phyloP scores from a whole-genome alignment of 2,113 vertebrate species.

The Upupa epops region DNA sequence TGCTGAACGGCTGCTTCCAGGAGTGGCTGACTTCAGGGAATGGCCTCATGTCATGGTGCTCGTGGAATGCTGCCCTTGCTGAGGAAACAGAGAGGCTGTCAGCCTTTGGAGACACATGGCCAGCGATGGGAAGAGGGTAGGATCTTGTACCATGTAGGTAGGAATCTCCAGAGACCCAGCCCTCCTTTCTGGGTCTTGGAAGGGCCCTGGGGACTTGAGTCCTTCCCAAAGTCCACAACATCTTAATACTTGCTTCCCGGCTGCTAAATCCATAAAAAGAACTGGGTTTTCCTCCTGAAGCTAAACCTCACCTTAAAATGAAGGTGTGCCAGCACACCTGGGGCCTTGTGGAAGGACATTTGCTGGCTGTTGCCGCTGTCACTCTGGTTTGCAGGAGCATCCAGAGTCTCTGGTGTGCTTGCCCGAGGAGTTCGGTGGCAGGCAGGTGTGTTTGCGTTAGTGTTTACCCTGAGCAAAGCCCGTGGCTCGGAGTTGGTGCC shows the following conservation, averaged over 20 bases:
- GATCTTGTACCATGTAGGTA: neutral
- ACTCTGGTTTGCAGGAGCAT: neutral
- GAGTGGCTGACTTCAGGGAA: neutral
- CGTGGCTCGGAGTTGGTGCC: neutral
- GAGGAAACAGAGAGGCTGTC: neutral
- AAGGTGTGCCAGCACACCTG: rapidly evolving
- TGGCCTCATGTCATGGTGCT: neutral
- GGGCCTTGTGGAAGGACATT: rapidly evolving
- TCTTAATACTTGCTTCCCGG: neutral
- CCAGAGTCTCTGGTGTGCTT: neutral
- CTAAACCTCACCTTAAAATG: neutral
- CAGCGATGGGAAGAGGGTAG: neutral
- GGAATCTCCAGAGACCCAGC: neutral
- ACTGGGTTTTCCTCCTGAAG: neutral
- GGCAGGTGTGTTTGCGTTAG: rapidly evolving
- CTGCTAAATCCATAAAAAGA: neutral
- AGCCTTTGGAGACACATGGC: neutral
- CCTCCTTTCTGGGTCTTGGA: neutral
- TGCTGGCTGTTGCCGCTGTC: rapidly evolving
- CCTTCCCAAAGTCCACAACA: neutral
- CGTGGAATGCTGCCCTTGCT: rapidly evolving
- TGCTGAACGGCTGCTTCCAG: neutral
- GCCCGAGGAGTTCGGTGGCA: neutral
- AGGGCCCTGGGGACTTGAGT: neutral
- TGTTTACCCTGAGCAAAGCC: rapidly evolving